A percentile compares a stretch with the other conserved stretches of the same genome.
These are phyloP conservation scores for Batillaria attramentaria DNA, from an alignment of 1,140 invertebrate species.

Conservation along the genomic window DNA sequence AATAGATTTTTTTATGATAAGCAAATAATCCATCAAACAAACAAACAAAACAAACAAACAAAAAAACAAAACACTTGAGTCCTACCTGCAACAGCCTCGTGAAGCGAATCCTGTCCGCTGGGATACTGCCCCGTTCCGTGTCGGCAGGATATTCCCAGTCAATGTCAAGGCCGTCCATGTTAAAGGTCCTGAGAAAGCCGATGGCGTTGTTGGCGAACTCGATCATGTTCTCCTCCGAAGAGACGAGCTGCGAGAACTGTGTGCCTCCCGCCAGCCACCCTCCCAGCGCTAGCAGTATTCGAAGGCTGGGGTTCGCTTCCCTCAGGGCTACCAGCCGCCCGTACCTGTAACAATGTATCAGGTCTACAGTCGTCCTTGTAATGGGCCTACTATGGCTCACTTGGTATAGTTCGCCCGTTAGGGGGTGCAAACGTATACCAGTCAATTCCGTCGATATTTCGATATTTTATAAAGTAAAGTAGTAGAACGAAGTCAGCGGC, in stretches of 20 bases:
- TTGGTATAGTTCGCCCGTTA: no score
- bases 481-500: no score
- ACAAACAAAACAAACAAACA: constrained; percentile 6
- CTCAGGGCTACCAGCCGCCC: constrained; percentile 38
- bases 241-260: constrained; percentile 71
- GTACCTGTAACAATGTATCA: constrained; percentile 8
- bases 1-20: no score
- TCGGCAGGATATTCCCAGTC: constrained; percentile 93
- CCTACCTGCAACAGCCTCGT: constrained; percentile 47
- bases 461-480: not conserved
- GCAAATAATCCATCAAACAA: not conserved
- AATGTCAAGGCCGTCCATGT: constrained; percentile 95
- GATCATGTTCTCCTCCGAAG: constrained; percentile 38
- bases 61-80: not conserved
- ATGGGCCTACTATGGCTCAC: not conserved
- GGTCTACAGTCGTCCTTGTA: not conserved
- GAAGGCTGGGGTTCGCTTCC: constrained; percentile 67
- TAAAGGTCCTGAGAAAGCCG: constrained; percentile 89
- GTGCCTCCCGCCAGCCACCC: constrained; percentile 96
- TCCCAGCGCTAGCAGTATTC: constrained; percentile 93
- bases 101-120: constrained; percentile 49
- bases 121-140: constrained; percentile 36
- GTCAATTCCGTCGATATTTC: no score
- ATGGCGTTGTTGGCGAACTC: constrained; percentile 75
- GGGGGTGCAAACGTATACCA: no score